phyloP scores from a whole-genome alignment of 1,140 invertebrate genomes.

The Macrocentrus cingulum region DNA sequence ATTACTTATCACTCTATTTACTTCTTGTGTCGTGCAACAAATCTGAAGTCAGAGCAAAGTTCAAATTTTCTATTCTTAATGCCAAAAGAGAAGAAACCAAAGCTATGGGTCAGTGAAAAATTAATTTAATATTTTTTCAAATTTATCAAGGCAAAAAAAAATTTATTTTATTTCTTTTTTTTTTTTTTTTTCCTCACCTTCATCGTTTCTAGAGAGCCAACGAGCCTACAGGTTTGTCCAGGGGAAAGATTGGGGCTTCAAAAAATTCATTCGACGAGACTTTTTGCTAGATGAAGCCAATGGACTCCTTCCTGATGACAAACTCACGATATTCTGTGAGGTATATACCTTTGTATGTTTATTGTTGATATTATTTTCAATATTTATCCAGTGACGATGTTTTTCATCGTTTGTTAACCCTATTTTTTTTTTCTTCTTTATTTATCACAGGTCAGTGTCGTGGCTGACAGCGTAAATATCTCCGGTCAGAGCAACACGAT shows the following conservation, averaged over 20 bases:
- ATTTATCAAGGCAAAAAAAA: no score
- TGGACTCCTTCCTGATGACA: constrained; percentile 95
- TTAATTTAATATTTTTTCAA: background rate
- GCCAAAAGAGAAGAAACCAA: constrained; percentile 99
- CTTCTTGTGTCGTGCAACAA: constrained; percentile 99
- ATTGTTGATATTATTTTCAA: constrained; percentile 26
- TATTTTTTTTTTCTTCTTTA: constrained; percentile 11
- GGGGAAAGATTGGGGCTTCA: constrained; percentile 99
- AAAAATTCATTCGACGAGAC: constrained; percentile 98
- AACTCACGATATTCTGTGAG: constrained; percentile 99
- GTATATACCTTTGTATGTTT: constrained; percentile 61
- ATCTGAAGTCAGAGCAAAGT: constrained; percentile 98
- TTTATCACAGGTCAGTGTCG: constrained; percentile 76
- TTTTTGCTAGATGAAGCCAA: constrained; percentile 98
- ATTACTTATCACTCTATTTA: constrained; percentile 98
- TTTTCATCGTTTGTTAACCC: constrained; percentile 27
- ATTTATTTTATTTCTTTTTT: background rate
- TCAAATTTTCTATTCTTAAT: constrained; percentile 99
- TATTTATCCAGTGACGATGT: constrained; percentile 11
- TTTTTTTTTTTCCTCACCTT: constrained; percentile 13
- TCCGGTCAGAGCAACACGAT: constrained; percentile 92
- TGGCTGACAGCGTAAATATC: constrained; percentile 96
- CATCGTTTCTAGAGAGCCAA: constrained; percentile 71
- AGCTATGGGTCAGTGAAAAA: constrained; percentile 82
- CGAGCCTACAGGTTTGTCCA: constrained; percentile 98